A percentile compares a stretch with the other conserved stretches of the same genome.
Conservation (phyloP, 2,888 invertebrate species). For the Dicycla oo region DNA sequence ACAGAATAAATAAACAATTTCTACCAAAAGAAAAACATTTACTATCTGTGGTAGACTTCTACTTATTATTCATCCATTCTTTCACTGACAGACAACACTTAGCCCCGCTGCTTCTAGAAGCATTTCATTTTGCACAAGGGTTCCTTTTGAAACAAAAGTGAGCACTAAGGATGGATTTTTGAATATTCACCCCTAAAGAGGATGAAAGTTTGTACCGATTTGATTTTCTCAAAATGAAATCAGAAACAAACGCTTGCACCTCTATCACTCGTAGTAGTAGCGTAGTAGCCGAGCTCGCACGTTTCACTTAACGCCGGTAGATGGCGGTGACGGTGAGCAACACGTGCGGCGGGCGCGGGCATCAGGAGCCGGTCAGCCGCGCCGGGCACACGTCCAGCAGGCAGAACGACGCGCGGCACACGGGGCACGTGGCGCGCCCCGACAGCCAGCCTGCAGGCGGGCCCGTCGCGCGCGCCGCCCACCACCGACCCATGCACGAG, state of each 20-base stretch:
- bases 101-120: not conserved
- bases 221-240: not conserved
- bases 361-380: slow-evolving; percentile 43
- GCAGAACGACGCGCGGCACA: slow-evolving; percentile 96
- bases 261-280: not conserved
- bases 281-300: not conserved
- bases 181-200: not conserved
- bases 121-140: not conserved
- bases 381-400: slow-evolving; percentile 94
- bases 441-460: slow-evolving; percentile 94
- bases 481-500: slow-evolving; percentile 96
- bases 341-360: slow-evolving; percentile 19
- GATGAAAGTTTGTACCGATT: not conserved
- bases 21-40: slow-evolving; percentile 1
- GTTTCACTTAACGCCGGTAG: slow-evolving; percentile 11
- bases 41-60: not conserved
- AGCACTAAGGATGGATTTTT: not conserved
- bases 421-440: slow-evolving; percentile 96
- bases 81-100: not conserved
- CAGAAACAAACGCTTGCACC: slow-evolving; percentile 23
- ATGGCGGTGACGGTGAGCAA: slow-evolving; percentile 20
- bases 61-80: not conserved
- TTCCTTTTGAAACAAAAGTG: not conserved
- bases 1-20: slow-evolving; percentile 13
- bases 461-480: slow-evolving; percentile 94